Evolutionary conservation across 2,797 vertebrate species (phyloP).

Genomic region (Strix occidentalis): DNA sequence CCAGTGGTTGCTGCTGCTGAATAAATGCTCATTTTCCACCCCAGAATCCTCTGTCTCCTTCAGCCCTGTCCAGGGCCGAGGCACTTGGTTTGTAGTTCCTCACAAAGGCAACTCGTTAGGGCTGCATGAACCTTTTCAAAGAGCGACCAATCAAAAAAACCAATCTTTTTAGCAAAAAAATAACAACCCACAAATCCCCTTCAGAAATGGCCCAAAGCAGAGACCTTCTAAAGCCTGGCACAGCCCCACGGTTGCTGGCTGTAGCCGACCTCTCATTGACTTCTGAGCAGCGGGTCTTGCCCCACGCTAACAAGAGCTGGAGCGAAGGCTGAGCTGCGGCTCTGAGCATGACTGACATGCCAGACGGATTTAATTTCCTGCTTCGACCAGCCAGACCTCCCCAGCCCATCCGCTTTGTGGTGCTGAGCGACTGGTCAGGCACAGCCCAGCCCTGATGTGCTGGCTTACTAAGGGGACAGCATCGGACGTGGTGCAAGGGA

Average conservation of each 20-base stretch:
- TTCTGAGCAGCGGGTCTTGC: accelerated
- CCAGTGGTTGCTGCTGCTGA: neutral
- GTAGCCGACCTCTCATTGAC: neutral
- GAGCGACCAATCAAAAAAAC: neutral
- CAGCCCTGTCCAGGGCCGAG: neutral
- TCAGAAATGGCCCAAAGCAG: neutral
- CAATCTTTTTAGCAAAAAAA: neutral
- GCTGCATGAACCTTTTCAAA: neutral
- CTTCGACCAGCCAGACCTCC: neutral
- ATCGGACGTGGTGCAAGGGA: accelerated
- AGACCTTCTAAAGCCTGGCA: neutral
- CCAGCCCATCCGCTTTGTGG: no score
- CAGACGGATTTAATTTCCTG: neutral
- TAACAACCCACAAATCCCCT: neutral
- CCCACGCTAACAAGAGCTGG: accelerated
- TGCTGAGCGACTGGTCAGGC: neutral
- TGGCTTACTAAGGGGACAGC: neutral
- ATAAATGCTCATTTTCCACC: neutral
- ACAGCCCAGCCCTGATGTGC: neutral
- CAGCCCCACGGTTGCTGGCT: accelerated
- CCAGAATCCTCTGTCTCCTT: neutral
- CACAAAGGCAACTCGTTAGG: neutral
- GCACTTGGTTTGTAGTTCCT: neutral
- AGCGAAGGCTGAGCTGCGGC: neutral
- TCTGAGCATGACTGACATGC: neutral